phyloP scores from a whole-genome alignment of 1,140 invertebrate species.

The Nasonia longicornis region DNA sequence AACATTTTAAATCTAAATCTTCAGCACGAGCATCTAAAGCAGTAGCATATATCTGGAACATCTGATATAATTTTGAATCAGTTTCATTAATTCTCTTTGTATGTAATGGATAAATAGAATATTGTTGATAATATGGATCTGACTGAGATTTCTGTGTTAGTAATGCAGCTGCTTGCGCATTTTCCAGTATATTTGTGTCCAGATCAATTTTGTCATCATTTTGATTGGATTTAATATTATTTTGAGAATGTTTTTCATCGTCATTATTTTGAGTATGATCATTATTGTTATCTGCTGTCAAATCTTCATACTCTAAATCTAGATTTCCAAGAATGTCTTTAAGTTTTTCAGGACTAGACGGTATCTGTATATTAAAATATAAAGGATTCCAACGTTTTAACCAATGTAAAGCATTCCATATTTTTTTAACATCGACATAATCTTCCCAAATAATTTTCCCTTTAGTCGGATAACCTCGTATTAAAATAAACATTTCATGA shows the following conservation, averaged over 20 bases:
- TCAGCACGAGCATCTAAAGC: slow-evolving; percentile 48
- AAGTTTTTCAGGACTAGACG: slow-evolving; percentile 34
- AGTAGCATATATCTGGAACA: slow-evolving; percentile 55
- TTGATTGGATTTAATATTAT: not conserved
- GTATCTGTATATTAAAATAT: slow-evolving; percentile 50
- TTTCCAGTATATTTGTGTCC: not conserved
- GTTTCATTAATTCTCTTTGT: slow-evolving; percentile 25
- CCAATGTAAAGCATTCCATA: slow-evolving; percentile 9
- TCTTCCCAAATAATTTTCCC: slow-evolving; percentile 22
- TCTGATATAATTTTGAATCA: slow-evolving; percentile 57
- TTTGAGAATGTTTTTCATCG: not conserved
- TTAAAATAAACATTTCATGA: slow-evolving; percentile 45
- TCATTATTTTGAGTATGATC: not conserved
- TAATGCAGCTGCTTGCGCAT: not conserved
- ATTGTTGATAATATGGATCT: slow-evolving; percentile 44
- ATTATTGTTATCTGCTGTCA: not conserved
- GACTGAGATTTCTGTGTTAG: slow-evolving; percentile 53
- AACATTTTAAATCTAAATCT: slow-evolving; percentile 55
- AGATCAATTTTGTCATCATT: not conserved
- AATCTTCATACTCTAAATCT: not conserved
- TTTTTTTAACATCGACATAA: slow-evolving; percentile 23
- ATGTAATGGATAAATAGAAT: slow-evolving; percentile 22
- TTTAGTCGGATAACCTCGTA: slow-evolving; percentile 39
- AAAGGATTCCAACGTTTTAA: slow-evolving; percentile 30
- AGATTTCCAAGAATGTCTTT: slow-evolving; percentile 23